Evolutionary conservation across 2,113 vertebrate genomes (phyloP), one percentile per base, ranked within the genome.

Genomic region (Myrmophylax atrothorax): DNA sequence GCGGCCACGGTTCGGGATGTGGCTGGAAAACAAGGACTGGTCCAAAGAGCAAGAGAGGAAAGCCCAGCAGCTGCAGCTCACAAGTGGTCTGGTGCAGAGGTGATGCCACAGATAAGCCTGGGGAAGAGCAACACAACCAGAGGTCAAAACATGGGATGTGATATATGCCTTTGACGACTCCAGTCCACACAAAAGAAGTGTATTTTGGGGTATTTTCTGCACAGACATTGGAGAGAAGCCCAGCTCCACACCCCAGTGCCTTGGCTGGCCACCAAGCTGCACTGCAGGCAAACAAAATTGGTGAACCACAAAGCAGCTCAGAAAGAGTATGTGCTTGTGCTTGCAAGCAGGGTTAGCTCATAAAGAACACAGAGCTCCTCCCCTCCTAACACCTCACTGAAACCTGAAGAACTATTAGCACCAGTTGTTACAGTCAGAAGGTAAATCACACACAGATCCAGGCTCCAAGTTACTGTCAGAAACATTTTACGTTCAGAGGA

Each of bases 201-300:
- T 49, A 63, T 74, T 75, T 88, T 31, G 89, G 83, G 90, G 83
- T 78, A 67, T 93, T 92, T 94, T 85, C 80, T 90, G 60, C 69
- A 81, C 2, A 4, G 11, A 3, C 24, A 3, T 28, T 75, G 90
- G 76, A 81, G 38, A 64, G 52, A 55, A 93, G 93, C 94, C 94
- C 1, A 47, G 92, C 76, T 94, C 90, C 92, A 95, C 88, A 88
- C 76, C 94, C 83, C 79, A 47, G 91, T 55, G 94, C 96, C 83
- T 94, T 95, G 94, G 91, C 95, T 91, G 80, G 93, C 94, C 95
- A 96, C 89, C 94, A 94, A 96, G 84, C 86, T 92, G 93, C 94
- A 96, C 95, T 95, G 94, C 86, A 88, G 89, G 93, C 94, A 96
- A 94, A 89, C 19, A 23, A 46, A 96, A 90, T 3, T 35, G 52